These are phyloP conservation scores for Temnothorax longispinosus DNA, from an alignment of 1,140 invertebrate species.

Conservation along the genomic window DNA sequence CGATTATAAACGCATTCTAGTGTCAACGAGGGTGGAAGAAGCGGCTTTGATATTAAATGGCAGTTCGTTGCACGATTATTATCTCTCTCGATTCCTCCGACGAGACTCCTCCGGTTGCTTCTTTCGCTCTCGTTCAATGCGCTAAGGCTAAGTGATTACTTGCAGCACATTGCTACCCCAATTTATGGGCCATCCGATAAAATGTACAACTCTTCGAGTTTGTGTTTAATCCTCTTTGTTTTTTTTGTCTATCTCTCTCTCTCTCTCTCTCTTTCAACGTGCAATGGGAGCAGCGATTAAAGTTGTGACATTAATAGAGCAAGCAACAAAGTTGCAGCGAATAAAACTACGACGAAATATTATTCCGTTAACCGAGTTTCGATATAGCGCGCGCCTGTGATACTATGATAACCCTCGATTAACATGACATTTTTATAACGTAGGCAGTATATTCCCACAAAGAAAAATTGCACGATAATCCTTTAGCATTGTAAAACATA, in stretches of 20 bases:
- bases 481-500: not conserved
- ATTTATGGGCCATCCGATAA: constrained; percentile 6
- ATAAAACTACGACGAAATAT: constrained; percentile 45
- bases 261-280: not conserved
- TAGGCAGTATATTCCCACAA: not conserved
- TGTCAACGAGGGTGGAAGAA: constrained; percentile 64
- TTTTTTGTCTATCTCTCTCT: not conserved
- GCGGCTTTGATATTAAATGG: constrained; percentile 58
- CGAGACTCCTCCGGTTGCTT: not conserved
- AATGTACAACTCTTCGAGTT: not conserved
- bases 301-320: constrained; percentile 45
- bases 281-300: constrained; percentile 14
- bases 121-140: not conserved
- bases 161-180: not conserved
- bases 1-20: constrained; percentile 68
- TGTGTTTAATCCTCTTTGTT: not conserved
- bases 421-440: constrained; percentile 33
- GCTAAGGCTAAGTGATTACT: not conserved
- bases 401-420: constrained; percentile 21
- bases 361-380: constrained; percentile 49
- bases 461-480: not conserved
- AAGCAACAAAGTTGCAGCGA: constrained; percentile 32
- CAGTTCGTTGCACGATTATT: constrained; percentile 43
- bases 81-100: constrained; percentile 32
- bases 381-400: constrained; percentile 28